Evolutionary conservation across 2,888 invertebrate genomes (phyloP).

Genomic region (Brachycybe producta): DNA sequence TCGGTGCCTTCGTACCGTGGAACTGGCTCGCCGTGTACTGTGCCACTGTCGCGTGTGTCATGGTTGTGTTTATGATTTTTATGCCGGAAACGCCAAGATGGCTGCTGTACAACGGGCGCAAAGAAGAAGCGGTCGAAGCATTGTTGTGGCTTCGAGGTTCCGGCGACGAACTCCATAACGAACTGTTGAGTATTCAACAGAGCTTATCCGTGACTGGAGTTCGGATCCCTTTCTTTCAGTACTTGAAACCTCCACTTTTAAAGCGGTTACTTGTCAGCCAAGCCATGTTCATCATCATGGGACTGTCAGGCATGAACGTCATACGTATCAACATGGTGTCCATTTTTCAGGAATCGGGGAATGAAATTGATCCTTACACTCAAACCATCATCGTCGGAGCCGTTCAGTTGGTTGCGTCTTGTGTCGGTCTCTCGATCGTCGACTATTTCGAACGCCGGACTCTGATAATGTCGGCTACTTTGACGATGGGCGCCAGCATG

Average conservation of each 20-base stretch:
- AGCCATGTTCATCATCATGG: slow-evolving; percentile 89
- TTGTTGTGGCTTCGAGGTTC: slow-evolving; percentile 71
- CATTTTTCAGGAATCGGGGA: slow-evolving; percentile 59
- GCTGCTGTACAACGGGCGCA: slow-evolving; percentile 31
- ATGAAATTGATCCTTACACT: slow-evolving; percentile 43
- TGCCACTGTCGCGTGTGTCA: slow-evolving; percentile 52
- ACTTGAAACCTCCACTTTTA: slow-evolving; percentile 53
- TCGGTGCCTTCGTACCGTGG: slow-evolving; percentile 70
- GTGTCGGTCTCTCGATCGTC: slow-evolving; percentile 58
- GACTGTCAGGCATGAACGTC: slow-evolving; percentile 70
- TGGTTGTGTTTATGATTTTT: slow-evolving; percentile 54
- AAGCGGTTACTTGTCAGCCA: slow-evolving; percentile 69
- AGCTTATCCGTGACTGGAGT: background rate
- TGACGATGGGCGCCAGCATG: slow-evolving; percentile 57
- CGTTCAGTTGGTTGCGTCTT: slow-evolving; percentile 64
- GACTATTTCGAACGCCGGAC: slow-evolving; percentile 67
- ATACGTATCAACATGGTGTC: slow-evolving; percentile 62
- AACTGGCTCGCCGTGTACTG: slow-evolving; percentile 64
- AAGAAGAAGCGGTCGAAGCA: slow-evolving; percentile 60
- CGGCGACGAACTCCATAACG: slow-evolving; percentile 59
- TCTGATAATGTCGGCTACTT: slow-evolving; percentile 55
- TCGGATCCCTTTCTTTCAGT: slow-evolving; percentile 37
- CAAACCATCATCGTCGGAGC: slow-evolving; percentile 69
- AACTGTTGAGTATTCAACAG: slow-evolving; percentile 39
- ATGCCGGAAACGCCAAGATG: slow-evolving; percentile 81